Conservation (phyloP, 2,888 invertebrate genomes). For the Pandemis corylana region DNA sequence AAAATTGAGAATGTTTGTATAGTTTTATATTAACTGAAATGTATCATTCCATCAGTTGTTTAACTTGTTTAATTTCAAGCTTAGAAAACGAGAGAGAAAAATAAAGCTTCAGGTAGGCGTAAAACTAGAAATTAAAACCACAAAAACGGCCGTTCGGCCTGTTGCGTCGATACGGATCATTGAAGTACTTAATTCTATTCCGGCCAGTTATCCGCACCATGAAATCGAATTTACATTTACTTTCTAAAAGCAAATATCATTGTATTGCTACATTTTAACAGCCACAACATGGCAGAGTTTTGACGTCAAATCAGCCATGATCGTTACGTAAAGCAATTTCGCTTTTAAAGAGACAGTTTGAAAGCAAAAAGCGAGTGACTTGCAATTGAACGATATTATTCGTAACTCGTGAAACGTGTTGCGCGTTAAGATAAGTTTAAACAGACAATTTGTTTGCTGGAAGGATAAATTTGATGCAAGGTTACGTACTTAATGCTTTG, state of each 20-base stretch:
- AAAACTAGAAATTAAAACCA: neutral
- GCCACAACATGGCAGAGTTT: slow-evolving; percentile 43
- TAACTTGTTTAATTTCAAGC: no score
- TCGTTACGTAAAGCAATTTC: slow-evolving; percentile 61
- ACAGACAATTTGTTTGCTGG: slow-evolving; percentile 17
- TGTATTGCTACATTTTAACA: slow-evolving; percentile 40
- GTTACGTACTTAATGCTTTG: neutral
- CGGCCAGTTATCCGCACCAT: slow-evolving; percentile 50
- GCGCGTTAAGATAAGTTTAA: slow-evolving; percentile 24
- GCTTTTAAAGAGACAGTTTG: slow-evolving; percentile 54
- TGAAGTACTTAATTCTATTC: slow-evolving; percentile 1
- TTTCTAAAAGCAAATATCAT: slow-evolving; percentile 59
- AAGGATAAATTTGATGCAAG: neutral
- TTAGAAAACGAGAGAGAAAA: no score
- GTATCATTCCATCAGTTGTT: no score
- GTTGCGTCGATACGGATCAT: slow-evolving; percentile 6
- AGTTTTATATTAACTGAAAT: no score
- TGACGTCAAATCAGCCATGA: slow-evolving; percentile 53
- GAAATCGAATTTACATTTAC: slow-evolving; percentile 62
- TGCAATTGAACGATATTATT: slow-evolving; percentile 36
- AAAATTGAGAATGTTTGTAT: no score
- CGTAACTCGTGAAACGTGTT: slow-evolving; percentile 20
- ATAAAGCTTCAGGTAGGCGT: no score
- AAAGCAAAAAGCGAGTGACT: slow-evolving; percentile 54
- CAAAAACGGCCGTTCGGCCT: neutral